Evolutionary conservation across 2,888 invertebrate genomes (phyloP).

Genomic region (Eupithecia vulgata): DNA sequence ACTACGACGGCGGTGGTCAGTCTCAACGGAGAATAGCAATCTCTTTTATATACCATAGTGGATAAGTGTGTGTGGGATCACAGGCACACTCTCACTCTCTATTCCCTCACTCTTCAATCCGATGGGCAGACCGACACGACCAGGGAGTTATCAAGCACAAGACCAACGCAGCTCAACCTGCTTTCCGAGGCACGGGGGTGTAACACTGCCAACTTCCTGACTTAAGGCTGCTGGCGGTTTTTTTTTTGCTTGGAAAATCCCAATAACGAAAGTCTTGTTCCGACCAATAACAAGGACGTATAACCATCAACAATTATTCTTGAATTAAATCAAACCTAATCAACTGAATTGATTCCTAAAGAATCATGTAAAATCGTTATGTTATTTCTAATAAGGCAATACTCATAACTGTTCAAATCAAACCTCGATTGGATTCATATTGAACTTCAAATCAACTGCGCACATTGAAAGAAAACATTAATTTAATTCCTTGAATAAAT

Average conservation of each 20-base stretch:
- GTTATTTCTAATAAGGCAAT: neutral
- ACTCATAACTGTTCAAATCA: neutral
- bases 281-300: neutral
- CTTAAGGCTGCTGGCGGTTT: neutral
- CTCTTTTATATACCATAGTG: neutral
- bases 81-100: neutral
- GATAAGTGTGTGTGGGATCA: neutral
- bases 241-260: neutral
- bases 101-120: neutral
- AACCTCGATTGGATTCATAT: neutral
- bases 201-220: neutral
- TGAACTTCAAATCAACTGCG: conserved; percentile 6
- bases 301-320: too few relatives aligned
- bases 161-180: neutral
- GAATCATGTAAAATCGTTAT: neutral
- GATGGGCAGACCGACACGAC: neutral
- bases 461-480: conserved; percentile 18
- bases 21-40: too few relatives aligned
- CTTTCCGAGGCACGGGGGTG: neutral
- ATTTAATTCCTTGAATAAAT: conserved; percentile 6
- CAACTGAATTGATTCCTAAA: neutral
- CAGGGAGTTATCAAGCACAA: neutral
- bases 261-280: neutral
- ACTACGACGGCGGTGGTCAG: too few relatives aligned
- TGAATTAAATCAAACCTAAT: neutral